Percentiles rank a stretch among this genome's conserved stretches.
Evolutionary conservation across 1,140 invertebrate genomes (phyloP).

Genomic region (Berghia stephanieae): DNA sequence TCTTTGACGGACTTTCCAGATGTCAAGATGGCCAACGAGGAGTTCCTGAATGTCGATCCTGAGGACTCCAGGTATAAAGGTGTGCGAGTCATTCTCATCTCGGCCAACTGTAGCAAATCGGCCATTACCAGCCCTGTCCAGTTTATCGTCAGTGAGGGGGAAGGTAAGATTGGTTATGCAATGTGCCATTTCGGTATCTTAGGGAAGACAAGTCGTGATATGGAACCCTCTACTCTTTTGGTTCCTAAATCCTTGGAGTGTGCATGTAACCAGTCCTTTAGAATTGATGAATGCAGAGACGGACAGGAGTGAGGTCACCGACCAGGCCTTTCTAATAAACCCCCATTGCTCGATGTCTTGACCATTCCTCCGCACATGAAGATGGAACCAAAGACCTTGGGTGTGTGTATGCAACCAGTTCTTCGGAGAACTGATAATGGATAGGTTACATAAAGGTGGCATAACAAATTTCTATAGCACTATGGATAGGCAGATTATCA

Average conservation of each 20-base stretch:
- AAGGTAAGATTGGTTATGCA: slow-evolving; percentile 53
- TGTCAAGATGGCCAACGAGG: slow-evolving; percentile 47
- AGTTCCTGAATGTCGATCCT: slow-evolving; percentile 46
- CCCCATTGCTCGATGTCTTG: slow-evolving; percentile 53
- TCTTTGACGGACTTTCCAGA: slow-evolving; percentile 31
- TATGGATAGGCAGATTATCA: too few relatives aligned
- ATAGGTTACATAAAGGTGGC: too few relatives aligned
- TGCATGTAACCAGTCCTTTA: too few relatives aligned
- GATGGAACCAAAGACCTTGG: slow-evolving; percentile 38
- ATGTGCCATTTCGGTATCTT: neutral
- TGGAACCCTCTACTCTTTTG: too few relatives aligned
- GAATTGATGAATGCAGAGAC: slow-evolving; percentile 23
- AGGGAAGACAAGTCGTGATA: too few relatives aligned
- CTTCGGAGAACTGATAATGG: too few relatives aligned
- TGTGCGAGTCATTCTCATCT: slow-evolving; percentile 53
- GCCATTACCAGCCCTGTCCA: slow-evolving; percentile 57
- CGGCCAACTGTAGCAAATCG: slow-evolving; percentile 57
- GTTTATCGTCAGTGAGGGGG: slow-evolving; percentile 61
- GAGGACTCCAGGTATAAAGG: slow-evolving; percentile 51
- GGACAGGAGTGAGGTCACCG: slow-evolving; percentile 31
- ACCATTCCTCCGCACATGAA: slow-evolving; percentile 46
- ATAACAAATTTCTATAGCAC: too few relatives aligned
- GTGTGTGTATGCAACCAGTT: too few relatives aligned
- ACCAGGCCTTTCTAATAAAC: slow-evolving; percentile 46
- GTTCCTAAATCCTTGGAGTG: too few relatives aligned